Evolutionary conservation across 2,888 invertebrate genomes (phyloP).

Genomic region (Agonopterix heracliana): DNA sequence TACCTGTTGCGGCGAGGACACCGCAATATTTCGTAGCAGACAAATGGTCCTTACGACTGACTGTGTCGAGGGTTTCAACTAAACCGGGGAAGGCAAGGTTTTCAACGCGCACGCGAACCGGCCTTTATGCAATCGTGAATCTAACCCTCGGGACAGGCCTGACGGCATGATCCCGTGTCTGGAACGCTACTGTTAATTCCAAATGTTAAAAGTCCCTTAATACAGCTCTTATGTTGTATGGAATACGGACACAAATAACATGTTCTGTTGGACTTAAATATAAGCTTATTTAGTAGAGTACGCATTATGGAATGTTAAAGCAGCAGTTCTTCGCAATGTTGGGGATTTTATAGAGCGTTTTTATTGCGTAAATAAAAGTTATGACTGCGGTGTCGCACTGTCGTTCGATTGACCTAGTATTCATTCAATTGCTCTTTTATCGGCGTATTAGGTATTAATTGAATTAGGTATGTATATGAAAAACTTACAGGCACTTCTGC

Average conservation of each 20-base stretch:
- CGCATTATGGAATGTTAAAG: slow-evolving; percentile 5
- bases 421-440: too few species aligned
- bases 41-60: slow-evolving; percentile 16
- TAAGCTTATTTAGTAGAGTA: slow-evolving; percentile 15
- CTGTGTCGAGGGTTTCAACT: background rate
- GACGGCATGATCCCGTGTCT: slow-evolving; percentile 17
- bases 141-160: slow-evolving; percentile 16
- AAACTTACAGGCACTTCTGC: too few species aligned
- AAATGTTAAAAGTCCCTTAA: too few species aligned
- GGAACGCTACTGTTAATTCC: too few species aligned
- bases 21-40: slow-evolving; percentile 18
- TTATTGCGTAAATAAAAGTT: slow-evolving; percentile 5
- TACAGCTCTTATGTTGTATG: too few species aligned
- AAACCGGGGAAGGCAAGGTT: slow-evolving; percentile 11
- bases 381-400: background rate
- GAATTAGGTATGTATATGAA: too few species aligned
- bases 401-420: background rate
- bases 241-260: too few species aligned
- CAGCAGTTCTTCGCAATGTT: slow-evolving; percentile 6
- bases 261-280: too few species aligned
- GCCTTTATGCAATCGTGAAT: slow-evolving; percentile 34
- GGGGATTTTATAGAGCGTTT: slow-evolving; percentile 2
- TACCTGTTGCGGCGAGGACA: slow-evolving; percentile 34
- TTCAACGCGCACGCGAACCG: slow-evolving; percentile 17
- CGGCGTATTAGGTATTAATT: too few species aligned